Base-by-base conservation (phyloP, 1,140 invertebrate species). In the Pantala flavescens region DNA sequence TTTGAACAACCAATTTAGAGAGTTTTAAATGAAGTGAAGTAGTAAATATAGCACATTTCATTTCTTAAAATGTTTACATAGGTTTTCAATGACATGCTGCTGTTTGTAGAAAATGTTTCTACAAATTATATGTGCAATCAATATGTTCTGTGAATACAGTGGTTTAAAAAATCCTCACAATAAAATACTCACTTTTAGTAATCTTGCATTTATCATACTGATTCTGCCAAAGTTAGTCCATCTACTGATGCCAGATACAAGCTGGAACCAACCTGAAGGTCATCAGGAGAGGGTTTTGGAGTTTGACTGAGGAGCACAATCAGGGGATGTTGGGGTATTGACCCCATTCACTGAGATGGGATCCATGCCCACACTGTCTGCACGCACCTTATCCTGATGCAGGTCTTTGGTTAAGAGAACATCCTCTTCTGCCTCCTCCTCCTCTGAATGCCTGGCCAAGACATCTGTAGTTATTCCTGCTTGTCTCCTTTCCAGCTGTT, bases 331-430 rank as follows among this genome's bases (percentile, higher is more conserved):
- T 5, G 49, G 49, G 49, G 49, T 7, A 21, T 19, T 21, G 49
- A 5, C 49, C 49, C 49, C 14, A 63, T 63, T 63, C 16, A 63
- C n/a, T 16, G 49, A 12, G 49, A 63, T 19, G 5, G 49, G 49
- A 12, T 63, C 49, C 49, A 19, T 21, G 49, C 49, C 49, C 49
- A 63, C 49, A 63, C 49, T 63, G 16, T 63, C 49, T 63, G 49
- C 49, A 63, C 49, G 49, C 49, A 63, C 49, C 49, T 63, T 16
- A 63, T 63, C 49, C 49, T 63, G 49, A 63, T 63, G 49, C 49
- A 63, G 49, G 49, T 21, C 49, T 16, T 63, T 21, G 28, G 28
- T 2, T 36, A 36, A 36, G 14, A 7, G 49, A 16, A 63, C 49
- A 19, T 63, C 49, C 49, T 63, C 49, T 63, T 63, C 49, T 21